phyloP scores from a whole-genome alignment of 2,888 invertebrate genomes.

The Trachelus troglodyta region DNA sequence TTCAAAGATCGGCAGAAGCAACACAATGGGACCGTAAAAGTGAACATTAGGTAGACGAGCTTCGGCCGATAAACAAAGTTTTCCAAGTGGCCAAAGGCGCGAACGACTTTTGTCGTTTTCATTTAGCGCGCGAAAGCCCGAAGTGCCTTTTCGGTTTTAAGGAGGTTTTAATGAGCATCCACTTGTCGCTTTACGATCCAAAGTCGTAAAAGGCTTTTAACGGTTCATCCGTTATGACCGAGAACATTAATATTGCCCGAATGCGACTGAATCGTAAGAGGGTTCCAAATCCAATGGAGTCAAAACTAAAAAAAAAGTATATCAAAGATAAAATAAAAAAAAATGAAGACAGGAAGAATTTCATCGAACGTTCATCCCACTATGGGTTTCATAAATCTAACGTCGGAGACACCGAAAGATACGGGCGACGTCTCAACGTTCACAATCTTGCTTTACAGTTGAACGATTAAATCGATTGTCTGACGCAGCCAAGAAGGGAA shows the following conservation, averaged over 20 bases:
- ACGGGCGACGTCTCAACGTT: not conserved
- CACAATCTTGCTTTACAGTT: conserved; percentile 46
- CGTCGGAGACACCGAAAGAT: not conserved
- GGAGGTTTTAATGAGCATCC: conserved; percentile 48
- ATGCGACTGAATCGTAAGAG: not conserved
- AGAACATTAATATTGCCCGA: conserved; percentile 39
- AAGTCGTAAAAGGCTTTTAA: conserved; percentile 36
- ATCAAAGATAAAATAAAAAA: conserved; percentile 12
- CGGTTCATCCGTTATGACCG: conserved; percentile 29
- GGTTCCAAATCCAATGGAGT: not conserved
- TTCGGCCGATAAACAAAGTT: not conserved
- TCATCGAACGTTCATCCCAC: not conserved
- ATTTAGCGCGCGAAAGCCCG: conserved; percentile 35
- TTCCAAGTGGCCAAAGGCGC: conserved; percentile 1
- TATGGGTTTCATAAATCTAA: not conserved
- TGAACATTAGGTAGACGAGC: not conserved
- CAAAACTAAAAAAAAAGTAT: not conserved
- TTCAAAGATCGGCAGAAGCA: not conserved
- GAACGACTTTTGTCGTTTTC: conserved; percentile 49
- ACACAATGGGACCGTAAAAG: not conserved
- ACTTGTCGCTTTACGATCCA: conserved; percentile 50
- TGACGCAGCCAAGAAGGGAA: conserved; percentile 37
- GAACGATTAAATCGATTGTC: conserved; percentile 54
- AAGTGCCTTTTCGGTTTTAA: conserved; percentile 8
- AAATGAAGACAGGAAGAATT: not conserved